A percentile compares a stretch with the other conserved stretches of the same genome.
These are phyloP conservation scores for Drosophila monieri DNA, from an alignment of 2,888 invertebrate genomes.

Conservation along the genomic window DNA sequence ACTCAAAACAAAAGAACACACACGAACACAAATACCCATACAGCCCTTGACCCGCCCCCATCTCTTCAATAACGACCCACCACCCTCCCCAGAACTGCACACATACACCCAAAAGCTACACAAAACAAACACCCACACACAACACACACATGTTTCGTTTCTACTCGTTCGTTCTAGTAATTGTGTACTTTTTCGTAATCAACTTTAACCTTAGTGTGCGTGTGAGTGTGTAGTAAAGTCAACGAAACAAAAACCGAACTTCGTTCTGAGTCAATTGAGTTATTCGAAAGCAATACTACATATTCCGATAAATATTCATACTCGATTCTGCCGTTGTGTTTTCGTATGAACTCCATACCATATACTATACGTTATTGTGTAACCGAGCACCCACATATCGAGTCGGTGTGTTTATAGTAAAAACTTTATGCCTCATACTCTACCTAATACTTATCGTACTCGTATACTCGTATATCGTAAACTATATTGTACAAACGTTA, in stretches of 20 bases:
- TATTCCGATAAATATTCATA: slow-evolving; percentile 49
- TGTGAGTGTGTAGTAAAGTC: slow-evolving; percentile 63
- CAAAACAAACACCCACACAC: slow-evolving; percentile 15
- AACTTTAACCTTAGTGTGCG: slow-evolving; percentile 67
- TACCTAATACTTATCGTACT: slow-evolving; percentile 30
- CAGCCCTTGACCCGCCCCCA: slow-evolving; percentile 20
- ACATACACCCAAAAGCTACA: slow-evolving; percentile 21
- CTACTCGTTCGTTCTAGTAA: slow-evolving; percentile 73
- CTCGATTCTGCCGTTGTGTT: slow-evolving; percentile 45
- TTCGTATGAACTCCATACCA: slow-evolving; percentile 56
- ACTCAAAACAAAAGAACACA: slow-evolving; percentile 16
- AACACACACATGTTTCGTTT: slow-evolving; percentile 52
- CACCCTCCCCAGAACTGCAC: slow-evolving; percentile 8
- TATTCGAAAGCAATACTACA: slow-evolving; percentile 37
- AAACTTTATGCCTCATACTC: slow-evolving; percentile 14
- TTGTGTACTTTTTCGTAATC: slow-evolving; percentile 70
- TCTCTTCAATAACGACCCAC: slow-evolving; percentile 2
- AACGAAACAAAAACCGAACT: slow-evolving; percentile 42
- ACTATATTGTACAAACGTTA: slow-evolving; percentile 55
- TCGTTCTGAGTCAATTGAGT: slow-evolving; percentile 36
- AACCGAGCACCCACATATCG: slow-evolving; percentile 19
- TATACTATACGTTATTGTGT: slow-evolving; percentile 33
- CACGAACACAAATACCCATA: slow-evolving; percentile 17
- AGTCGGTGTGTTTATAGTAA: slow-evolving; percentile 29
- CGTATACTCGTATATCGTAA: slow-evolving; percentile 31